Base-by-base conservation (phyloP, 2,113 vertebrate species). In the Nettapus auritus region DNA sequence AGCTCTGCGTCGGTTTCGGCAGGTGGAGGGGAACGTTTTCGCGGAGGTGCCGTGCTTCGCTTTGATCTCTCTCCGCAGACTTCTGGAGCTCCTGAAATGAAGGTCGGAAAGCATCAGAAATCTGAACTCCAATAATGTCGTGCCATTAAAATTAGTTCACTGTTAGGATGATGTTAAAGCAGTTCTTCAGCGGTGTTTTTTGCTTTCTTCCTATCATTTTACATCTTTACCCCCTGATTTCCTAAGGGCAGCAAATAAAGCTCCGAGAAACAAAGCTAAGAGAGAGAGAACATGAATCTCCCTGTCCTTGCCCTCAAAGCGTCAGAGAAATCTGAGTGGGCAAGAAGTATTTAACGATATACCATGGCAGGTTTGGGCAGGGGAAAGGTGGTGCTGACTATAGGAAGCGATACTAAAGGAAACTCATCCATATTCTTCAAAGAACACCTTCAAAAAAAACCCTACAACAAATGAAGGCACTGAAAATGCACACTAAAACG, bases 1-100 rank as follows among this genome's bases (percentile, higher is more conserved):
- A 23, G 53, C 3, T 95, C 38, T 25, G 68, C 13, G 46, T 13
- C 17, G 50, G 66, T 67, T 89, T 95, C 12, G 90, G 97, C 53
- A 97, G 93, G 40, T 95, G 34, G 25, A 66, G n/a, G 60, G 98
- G 97, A 69, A 98, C 69, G 18, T 98, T 96, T 36, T 96, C 91
- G 10, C 13, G 11, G 11, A 98, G 96, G 86, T 97, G 89, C 42
- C 84, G 36, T 14, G 96, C 96, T 84, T 95, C 94, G 1, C 69
- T 79, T 23, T 69, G 86, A 11, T 97, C 59, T 74, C 53, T 91
- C 80, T 97, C 96, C 14, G 91, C 79, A 23, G 90, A 46, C 25
- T 76, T 87, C 67, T 56, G 91, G 8, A 98, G 89, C 53, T 97
- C 87, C 98, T 98, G 84, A 71, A 97, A 94, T 93, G 53, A 68